Conservation (phyloP, 2,888 invertebrate genomes). For the Glyphotaelius pellucidus region DNA sequence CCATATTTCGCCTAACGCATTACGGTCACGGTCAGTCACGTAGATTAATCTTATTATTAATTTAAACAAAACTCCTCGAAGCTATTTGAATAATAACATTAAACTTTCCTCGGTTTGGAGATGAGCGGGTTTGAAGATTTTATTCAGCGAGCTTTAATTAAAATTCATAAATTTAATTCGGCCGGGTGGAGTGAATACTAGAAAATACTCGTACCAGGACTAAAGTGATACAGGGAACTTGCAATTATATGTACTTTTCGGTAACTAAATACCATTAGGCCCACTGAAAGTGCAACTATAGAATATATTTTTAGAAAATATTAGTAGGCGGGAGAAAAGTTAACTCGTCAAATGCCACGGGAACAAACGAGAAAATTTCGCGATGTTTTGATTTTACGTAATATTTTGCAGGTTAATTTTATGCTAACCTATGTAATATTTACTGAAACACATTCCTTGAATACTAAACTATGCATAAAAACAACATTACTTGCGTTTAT, state of each 20-base stretch:
- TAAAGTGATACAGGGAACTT: background rate
- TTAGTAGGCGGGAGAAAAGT: too few species aligned
- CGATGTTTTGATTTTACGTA: too few species aligned
- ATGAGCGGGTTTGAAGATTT: background rate
- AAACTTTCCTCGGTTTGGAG: background rate
- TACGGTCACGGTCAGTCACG: background rate
- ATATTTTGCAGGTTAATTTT: too few species aligned
- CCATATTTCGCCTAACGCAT: background rate
- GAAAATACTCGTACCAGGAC: background rate
- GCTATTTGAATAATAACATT: background rate
- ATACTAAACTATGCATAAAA: too few species aligned
- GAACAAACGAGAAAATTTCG: too few species aligned
- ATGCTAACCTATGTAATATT: too few species aligned
- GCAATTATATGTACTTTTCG: background rate
- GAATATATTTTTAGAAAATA: too few species aligned
- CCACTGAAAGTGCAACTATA: too few species aligned
- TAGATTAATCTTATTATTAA: background rate
- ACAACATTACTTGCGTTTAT: too few species aligned
- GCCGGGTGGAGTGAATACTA: background rate
- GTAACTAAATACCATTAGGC: too few species aligned
- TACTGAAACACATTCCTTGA: too few species aligned
- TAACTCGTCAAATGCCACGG: too few species aligned
- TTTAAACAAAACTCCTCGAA: conserved; percentile 11
- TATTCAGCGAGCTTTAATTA: background rate
- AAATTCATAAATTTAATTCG: background rate